Evolutionary conservation across 2,888 invertebrate genomes (phyloP), one percentile per base, ranked within the genome.

Genomic region (Nemoura dubitans): DNA sequence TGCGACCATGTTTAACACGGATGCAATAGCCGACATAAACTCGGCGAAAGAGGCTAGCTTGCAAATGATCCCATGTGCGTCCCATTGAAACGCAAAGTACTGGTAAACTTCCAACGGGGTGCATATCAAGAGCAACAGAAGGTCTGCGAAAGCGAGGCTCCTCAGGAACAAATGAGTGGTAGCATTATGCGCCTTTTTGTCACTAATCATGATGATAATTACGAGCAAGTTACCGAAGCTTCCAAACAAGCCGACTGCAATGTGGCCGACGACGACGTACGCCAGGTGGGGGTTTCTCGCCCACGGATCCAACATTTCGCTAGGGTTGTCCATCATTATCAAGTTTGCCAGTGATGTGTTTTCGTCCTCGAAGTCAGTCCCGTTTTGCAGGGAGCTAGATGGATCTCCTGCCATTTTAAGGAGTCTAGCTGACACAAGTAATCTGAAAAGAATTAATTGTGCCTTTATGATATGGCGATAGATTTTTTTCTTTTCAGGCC

Each of bases 1-100:
- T 0, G 93, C 92, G 36, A 92, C 91, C 10, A 93, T 90, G 88
- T 93, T 93, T 76, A 93, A 90, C 0, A 93, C 92, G 16, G 93
- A 92, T 0, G 92, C 92, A 5, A 91, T 90, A 0, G 92, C 92
- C 0, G 92, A 92, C 28, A 93, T 89, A 88, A 92, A 91, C 88
- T 92, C 92, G 0, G 91, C 91, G 89, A 92, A 93, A 43, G 91
- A 91, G 0, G 92, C 91, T 85, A 92, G 87, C 89, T 92, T 92
- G 89, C 93, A 93, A 78, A 92, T 90, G n/a, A 90, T 89, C 29
- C 91, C 90, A 16, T 91, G 91, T 21, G 91, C 90, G 29, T 91
- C 90, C 92, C 92, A 93, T 87, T 91, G 90, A 3, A 90, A 89
- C 10, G 90, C 89, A 88, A 92, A 92, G 89, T 92, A 91, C 87